Percentiles rank a stretch among this genome's conserved stretches.
Evolutionary conservation across 1,140 invertebrate genomes (phyloP).

Genomic region (Prorops nasuta): DNA sequence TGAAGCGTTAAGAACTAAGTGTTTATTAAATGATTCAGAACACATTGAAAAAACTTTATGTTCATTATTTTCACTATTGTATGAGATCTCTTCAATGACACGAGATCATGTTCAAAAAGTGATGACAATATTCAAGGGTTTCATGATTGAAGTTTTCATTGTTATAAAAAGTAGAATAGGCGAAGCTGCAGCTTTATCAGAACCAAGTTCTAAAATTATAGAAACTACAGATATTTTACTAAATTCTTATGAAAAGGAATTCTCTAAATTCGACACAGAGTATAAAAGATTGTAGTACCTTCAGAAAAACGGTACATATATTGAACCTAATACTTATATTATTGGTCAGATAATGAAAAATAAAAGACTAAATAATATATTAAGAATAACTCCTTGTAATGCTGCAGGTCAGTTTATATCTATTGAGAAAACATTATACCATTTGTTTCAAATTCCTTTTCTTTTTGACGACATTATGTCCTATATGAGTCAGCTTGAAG

Average conservation of each 20-base stretch:
- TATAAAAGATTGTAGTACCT: constrained; percentile 11
- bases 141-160: not conserved
- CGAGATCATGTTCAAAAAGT: constrained; percentile 1
- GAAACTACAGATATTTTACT: not conserved
- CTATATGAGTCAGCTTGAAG: not conserved
- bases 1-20: not conserved
- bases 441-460: no score
- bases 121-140: not conserved
- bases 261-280: constrained; percentile 15
- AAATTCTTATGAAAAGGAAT: not conserved
- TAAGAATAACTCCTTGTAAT: no score
- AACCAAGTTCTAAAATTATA: not conserved
- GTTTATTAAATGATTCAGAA: no score
- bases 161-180: no score
- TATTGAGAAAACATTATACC: no score
- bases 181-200: no score
- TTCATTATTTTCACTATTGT: not conserved
- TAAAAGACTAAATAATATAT: constrained; percentile 1
- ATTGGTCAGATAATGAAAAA: not conserved
- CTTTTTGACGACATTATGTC: not conserved
- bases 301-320: constrained; percentile 5
- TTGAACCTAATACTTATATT: constrained; percentile 3
- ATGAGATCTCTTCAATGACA: not conserved
- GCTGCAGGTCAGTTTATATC: no score
- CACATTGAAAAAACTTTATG: no score